Evolutionary conservation across 2,797 vertebrate genomes (phyloP).

Genomic region (Sciaenops ocellatus): DNA sequence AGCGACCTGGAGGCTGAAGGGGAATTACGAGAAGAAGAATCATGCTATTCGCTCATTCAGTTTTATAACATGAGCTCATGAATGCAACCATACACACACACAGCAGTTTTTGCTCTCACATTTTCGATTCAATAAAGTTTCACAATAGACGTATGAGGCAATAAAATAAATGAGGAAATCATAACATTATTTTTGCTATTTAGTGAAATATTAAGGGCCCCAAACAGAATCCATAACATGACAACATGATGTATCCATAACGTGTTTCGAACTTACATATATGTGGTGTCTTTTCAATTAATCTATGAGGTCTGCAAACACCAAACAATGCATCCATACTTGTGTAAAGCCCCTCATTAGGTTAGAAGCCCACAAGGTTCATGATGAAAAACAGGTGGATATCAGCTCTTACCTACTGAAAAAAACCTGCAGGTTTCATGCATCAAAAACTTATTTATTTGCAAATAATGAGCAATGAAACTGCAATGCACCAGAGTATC

Average conservation of each 20-base stretch:
- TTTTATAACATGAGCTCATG: slow-evolving; percentile 9
- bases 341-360: slow-evolving; percentile 1
- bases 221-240: background rate
- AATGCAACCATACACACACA: background rate
- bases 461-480: slow-evolving; percentile 31
- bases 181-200: slow-evolving; percentile 9
- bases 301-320: background rate
- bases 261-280: background rate
- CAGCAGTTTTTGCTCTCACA: background rate
- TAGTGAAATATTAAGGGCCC: background rate
- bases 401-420: background rate
- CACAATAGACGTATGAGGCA: slow-evolving; percentile 12
- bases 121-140: slow-evolving; percentile 13
- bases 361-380: background rate
- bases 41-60: slow-evolving; percentile 23
- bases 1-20: slow-evolving; percentile 61
- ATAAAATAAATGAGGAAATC: slow-evolving; percentile 39
- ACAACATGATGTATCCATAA: background rate
- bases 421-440: background rate
- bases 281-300: background rate
- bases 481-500: background rate
- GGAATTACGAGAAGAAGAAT: slow-evolving; percentile 58
- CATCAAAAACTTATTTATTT: slow-evolving; percentile 4
- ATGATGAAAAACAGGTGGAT: slow-evolving; percentile 6
- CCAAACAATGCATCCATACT: slow-evolving; percentile 4